A percentile compares a stretch with the other conserved stretches of the same genome.
phyloP scores from a whole-genome alignment of 2,888 invertebrate genomes.

The Dascillus cervinus region DNA sequence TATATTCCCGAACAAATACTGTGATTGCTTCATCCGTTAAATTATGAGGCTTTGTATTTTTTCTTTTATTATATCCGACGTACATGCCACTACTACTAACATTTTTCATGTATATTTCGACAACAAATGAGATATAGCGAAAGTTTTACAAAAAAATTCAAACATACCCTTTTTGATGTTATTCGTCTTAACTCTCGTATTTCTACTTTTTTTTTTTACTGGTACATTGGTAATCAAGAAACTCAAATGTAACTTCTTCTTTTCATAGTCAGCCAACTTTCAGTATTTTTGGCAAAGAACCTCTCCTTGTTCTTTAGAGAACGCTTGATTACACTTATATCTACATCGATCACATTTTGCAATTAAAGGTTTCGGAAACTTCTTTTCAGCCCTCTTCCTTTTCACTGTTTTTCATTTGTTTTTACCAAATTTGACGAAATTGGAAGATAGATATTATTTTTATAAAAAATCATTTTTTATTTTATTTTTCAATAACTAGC shows the following conservation, averaged over 20 bases:
- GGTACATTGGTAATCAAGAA: slow-evolving; percentile 5
- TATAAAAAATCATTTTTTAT: too few species aligned
- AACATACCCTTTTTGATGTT: slow-evolving; percentile 2
- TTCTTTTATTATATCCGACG: slow-evolving; percentile 3
- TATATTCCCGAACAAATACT: slow-evolving; percentile 3
- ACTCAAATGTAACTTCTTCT: slow-evolving; percentile 5
- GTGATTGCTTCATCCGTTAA: background rate
- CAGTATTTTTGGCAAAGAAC: too few species aligned
- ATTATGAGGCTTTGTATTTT: slow-evolving; percentile 6
- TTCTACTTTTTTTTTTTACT: slow-evolving; percentile 3
- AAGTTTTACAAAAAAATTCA: slow-evolving; percentile 7
- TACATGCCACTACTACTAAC: slow-evolving; percentile 2
- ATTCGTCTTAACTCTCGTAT: slow-evolving; percentile 1
- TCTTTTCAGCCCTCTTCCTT: too few species aligned
- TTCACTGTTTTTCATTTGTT: too few species aligned
- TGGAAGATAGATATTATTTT: too few species aligned
- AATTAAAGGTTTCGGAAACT: too few species aligned
- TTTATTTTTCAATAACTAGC: too few species aligned
- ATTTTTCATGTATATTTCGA: slow-evolving; percentile 4
- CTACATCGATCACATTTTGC: too few species aligned
- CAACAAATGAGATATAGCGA: slow-evolving; percentile 6
- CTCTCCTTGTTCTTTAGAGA: slow-evolving; percentile 4
- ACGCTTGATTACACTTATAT: slow-evolving; percentile 5
- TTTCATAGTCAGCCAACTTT: slow-evolving; percentile 1
- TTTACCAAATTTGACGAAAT: too few species aligned